phyloP scores from a whole-genome alignment of 2,888 invertebrate genomes.

The Rhodophaea formosa region DNA sequence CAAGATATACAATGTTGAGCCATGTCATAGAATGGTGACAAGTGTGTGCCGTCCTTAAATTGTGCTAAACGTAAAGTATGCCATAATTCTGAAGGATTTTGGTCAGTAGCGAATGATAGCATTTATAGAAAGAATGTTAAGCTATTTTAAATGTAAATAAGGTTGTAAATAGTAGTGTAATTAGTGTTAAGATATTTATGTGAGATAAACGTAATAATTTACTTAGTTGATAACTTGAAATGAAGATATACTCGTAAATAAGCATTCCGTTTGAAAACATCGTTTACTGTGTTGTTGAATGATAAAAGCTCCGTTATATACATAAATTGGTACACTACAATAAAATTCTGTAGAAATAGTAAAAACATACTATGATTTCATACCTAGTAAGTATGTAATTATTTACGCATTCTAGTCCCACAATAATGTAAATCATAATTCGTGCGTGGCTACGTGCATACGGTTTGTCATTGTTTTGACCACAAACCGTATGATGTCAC shows the following conservation, averaged over 20 bases:
- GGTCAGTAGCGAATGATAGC: slow-evolving; percentile 8
- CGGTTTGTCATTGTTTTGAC: background rate
- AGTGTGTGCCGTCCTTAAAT: slow-evolving; percentile 44
- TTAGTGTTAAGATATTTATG: slow-evolving; percentile 10
- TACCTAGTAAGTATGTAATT: background rate
- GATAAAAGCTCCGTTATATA: background rate
- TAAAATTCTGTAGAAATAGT: background rate
- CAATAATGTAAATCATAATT: background rate
- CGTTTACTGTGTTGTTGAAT: background rate
- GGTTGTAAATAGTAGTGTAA: slow-evolving; percentile 17
- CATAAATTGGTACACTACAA: background rate
- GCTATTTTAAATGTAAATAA: slow-evolving; percentile 10
- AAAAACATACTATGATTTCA: background rate
- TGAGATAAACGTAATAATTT: background rate
- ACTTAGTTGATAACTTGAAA: background rate
- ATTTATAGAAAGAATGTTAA: slow-evolving; percentile 10
- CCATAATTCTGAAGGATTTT: slow-evolving; percentile 16
- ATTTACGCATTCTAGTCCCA: background rate
- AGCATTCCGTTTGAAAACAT: background rate
- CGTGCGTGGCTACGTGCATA: background rate
- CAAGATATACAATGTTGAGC: slow-evolving; percentile 14
- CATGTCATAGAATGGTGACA: slow-evolving; percentile 13
- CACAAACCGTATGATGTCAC: slow-evolving; percentile 4
- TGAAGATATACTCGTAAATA: slow-evolving; percentile 11
- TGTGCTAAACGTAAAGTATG: slow-evolving; percentile 29